Evolutionary conservation across 92 coral and sea anemone genomes (phyloP).

Genomic region (Epizoanthus scotinus): DNA sequence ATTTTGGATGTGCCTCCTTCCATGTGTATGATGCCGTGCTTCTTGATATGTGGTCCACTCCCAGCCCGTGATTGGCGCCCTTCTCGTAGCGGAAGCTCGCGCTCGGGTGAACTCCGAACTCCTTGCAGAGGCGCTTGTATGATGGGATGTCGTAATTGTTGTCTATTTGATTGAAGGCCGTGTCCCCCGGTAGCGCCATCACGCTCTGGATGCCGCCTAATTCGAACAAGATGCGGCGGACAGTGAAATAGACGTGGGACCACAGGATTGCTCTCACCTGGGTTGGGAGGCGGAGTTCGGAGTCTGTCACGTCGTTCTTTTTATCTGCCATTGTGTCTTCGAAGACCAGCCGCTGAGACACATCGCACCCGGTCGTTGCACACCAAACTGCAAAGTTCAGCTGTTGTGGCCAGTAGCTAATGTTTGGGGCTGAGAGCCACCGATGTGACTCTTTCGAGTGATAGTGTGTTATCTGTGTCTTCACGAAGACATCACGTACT

Average conservation of each 20-base stretch:
- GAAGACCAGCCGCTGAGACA: too few species aligned
- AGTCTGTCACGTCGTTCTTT: too few species aligned
- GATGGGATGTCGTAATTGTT: slow-evolving; percentile 30
- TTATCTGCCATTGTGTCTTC: too few species aligned
- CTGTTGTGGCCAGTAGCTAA: slow-evolving; percentile 57
- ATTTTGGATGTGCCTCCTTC: too few species aligned
- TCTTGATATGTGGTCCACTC: too few species aligned
- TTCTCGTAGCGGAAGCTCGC: too few species aligned
- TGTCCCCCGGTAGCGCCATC: slow-evolving; percentile 36
- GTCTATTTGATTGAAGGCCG: slow-evolving; percentile 5
- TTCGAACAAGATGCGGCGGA: slow-evolving; percentile 39
- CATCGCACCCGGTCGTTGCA: slow-evolving; percentile 48
- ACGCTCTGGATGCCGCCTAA: slow-evolving; percentile 35
- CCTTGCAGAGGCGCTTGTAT: neutral
- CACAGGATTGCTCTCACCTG: slow-evolving; percentile 5
- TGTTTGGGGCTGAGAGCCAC: slow-evolving; percentile 48
- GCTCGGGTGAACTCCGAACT: too few species aligned
- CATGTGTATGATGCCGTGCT: too few species aligned
- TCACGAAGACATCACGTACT: too few species aligned
- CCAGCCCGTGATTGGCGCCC: too few species aligned
- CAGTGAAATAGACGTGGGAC: slow-evolving; percentile 52
- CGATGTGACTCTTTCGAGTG: slow-evolving; percentile 6
- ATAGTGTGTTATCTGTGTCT: neutral
- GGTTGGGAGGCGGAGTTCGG: too few species aligned
- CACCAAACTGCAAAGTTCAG: slow-evolving; percentile 55